Evolutionary conservation across 2,113 vertebrate genomes (phyloP), one percentile per base, ranked within the genome.

Genomic region (Bos indicus): DNA sequence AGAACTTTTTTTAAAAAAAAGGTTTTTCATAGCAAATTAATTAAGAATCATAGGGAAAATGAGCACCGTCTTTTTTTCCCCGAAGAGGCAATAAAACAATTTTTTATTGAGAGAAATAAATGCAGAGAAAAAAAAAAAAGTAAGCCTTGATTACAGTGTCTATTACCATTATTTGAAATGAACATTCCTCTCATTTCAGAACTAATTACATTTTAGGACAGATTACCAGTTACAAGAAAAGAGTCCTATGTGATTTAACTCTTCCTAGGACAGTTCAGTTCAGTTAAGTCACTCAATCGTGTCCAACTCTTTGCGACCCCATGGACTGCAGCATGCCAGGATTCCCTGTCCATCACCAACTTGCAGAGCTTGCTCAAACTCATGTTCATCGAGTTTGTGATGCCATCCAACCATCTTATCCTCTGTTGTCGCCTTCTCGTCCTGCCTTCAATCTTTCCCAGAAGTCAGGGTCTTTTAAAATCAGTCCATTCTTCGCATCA

Each of bases 11-110:
- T 30, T 2, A 0, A 33, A 33, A 94, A 93, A 94, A 89, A 60
- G 33, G 2, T 48, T 88, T 96, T 95, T 82, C 86, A 95, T 97
- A 97, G 60, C 19, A 95, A 95, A 94, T 93, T 97, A 97, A 97
- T 97, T 97, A 93, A 94, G n/a, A 97, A 95, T 97, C 54, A 93
- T 88, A 84, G 57, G 16, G 28, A 64, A 96, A 94, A 80, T 51
- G 9, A 87, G 13, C 16, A 78, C 48, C 80, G 90, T 90, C 83
- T 92, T 90, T 83, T 80, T 83, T 71, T 28, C 23, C 4, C 14
- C 2, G 82, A 91, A 93, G 43, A 92, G 40, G 36, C 51, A 90
- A 77, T 77, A 57, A 88, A 85, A 93, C 30, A 54, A 26, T 92
- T 91, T 91, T 84, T 78, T 40, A 87, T 57, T 90, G 30, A 84